Percentiles rank a stretch among this genome's conserved stretches.
phyloP scores from a whole-genome alignment of 2,888 invertebrate species.

The Tiliacea citrago region DNA sequence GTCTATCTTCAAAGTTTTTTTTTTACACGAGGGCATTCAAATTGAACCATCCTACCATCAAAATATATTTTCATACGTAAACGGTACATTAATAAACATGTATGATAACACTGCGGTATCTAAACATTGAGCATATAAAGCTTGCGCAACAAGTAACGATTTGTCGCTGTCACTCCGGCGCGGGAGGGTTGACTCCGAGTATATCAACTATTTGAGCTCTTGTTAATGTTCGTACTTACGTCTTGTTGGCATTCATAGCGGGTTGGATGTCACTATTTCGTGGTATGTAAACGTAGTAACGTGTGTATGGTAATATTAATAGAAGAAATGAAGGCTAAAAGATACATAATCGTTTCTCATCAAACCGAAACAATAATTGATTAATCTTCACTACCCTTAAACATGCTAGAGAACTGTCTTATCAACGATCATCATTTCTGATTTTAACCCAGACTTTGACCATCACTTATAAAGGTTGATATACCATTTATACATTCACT shows the following conservation, averaged over 20 bases:
- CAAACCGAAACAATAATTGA: not conserved
- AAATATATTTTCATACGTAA: conserved; percentile 37
- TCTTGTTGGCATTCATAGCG: conserved; percentile 63
- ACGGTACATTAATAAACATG: conserved; percentile 64
- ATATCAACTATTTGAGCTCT: conserved; percentile 69
- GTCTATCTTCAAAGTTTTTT: not conserved
- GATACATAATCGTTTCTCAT: not conserved
- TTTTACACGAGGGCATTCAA: not conserved
- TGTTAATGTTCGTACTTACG: conserved; percentile 65
- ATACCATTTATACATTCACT: not conserved
- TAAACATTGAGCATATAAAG: conserved; percentile 65
- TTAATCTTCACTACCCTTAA: too few species aligned
- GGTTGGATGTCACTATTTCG: conserved; percentile 17
- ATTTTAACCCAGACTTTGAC: not conserved
- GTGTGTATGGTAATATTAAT: not conserved
- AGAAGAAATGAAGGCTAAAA: not conserved
- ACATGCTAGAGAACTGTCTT: not conserved
- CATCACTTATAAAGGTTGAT: too few species aligned
- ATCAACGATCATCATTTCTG: not conserved
- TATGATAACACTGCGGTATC: conserved; percentile 61
- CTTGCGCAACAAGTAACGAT: conserved; percentile 81
- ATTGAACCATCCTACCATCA: not conserved
- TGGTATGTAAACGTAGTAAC: not conserved
- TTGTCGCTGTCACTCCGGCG: conserved; percentile 79
- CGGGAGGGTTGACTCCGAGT: conserved; percentile 67